Evolutionary conservation across 2,113 vertebrate genomes (phyloP), one percentile per base, ranked within the genome.

Genomic region (Dolichallabes microphthalmus): DNA sequence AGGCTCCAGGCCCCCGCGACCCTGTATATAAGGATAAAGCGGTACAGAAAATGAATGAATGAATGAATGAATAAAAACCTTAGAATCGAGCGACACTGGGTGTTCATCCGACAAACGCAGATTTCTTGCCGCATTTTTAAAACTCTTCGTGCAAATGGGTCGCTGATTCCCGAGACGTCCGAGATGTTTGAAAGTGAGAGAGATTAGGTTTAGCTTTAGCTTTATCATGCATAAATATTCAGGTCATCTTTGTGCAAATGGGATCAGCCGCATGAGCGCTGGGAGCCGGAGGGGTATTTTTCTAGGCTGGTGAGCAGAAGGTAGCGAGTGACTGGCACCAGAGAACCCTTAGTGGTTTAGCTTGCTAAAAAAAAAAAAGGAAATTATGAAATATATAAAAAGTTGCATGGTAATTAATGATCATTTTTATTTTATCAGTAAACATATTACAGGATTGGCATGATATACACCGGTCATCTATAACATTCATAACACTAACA

Each of bases 151-250:
- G 71, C 50, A 52, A 52, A 74, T 74, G 69, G 69, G 69, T 73
- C 69, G 20, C 35, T 50, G 69, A 73, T 45, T 45, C 69, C 69
- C 35, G 69, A 45, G 69, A 71, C 4, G n/a, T 30, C 15, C 30
- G 63, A 14, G 30, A 35, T 73, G 39, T 45, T n/a, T 74, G 9
- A 35, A 7, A 75, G 14, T 12, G 45, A 25, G 13, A 53, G 45
- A 75, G 35, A 27, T 75, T 52, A 8, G 45, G 45, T 75, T 75
- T 75, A 75, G 73, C 73, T 75, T 75, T 75, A 75, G 73, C 73
- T 75, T 75, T 27, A 52, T 74, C 71, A 74, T 74, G 71, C 71
- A 73, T 73, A 73, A 73, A 73, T 50, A 73, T 73, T 45, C 39
- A 73, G 39, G 69, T 45, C 69, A 73, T 73, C 39, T 12, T 13